Evolutionary conservation across 1,140 invertebrate species (phyloP), one percentile per base, ranked within the genome.

Genomic region (Drosophila repletoides): DNA sequence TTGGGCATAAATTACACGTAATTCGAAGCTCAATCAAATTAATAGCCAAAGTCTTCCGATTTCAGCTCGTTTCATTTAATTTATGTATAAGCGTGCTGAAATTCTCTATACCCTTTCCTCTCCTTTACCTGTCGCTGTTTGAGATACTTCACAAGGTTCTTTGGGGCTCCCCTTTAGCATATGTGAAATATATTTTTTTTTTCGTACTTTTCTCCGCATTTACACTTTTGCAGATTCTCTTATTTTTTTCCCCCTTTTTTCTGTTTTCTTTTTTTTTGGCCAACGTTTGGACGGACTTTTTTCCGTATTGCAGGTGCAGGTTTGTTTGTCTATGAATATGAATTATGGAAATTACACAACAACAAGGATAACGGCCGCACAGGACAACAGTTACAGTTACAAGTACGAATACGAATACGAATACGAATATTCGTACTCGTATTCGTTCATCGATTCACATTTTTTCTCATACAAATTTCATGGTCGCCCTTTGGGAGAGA

Each of bases 271-370:
- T 17, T 60, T 14, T 24, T 10, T 52, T 46, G 69, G 67, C 46
- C 33, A 21, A 31, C 29, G 63, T 58, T 46, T 19, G 65, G 43
- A 72, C 72, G 52, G 69, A 77, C 71, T 65, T 72, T 84, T 84
- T 59, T 68, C 83, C 77, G 74, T 88, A 88, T 88, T 88, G 84
- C 84, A 88, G 84, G 77, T 88, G 83, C 83, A 76, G 80, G 40
- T 52, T 29, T 69, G 72, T 76, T 75, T 74, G 72, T 86, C 68
- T 84, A 88, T 88, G 84, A 84, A 88, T 88, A 88, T 88, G 84
- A 88, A 88, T 88, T 88, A 88, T 88, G 84, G 84, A 88, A 88
- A 88, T 88, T 76, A 70, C 76, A 76, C 52, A 60, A 59, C 60
- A 80, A 70, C 76, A 81, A 81, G 76, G 76, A 83, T 63, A 76